These are phyloP conservation scores for Ctenomys sociabilis DNA, from an alignment of 2,113 vertebrate species.

Conservation along the genomic window DNA sequence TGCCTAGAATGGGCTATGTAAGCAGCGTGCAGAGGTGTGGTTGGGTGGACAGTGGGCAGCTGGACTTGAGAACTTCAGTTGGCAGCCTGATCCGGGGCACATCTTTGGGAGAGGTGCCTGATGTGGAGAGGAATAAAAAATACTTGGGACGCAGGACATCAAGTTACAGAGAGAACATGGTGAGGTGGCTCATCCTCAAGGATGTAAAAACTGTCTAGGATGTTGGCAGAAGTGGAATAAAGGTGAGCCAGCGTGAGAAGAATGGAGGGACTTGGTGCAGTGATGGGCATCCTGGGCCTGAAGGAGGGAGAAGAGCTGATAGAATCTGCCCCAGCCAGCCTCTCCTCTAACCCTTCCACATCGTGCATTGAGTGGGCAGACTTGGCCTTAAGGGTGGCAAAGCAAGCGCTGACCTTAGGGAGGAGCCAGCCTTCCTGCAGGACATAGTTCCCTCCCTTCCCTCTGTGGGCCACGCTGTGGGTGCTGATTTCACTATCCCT, in stretches of 20 bases:
- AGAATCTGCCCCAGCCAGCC: background rate
- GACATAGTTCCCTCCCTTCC: background rate
- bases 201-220: background rate
- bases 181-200: background rate
- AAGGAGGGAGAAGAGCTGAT: background rate
- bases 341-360: background rate
- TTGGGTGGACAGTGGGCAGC: background rate
- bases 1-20: background rate
- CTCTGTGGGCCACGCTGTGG: background rate
- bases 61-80: no score
- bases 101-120: background rate
- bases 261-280: background rate
- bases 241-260: background rate
- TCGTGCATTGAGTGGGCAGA: no score
- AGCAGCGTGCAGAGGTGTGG: background rate
- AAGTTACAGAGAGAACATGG: background rate
- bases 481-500: rapidly evolving
- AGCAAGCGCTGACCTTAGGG: background rate
- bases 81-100: background rate
- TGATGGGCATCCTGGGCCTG: no score
- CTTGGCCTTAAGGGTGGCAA: background rate
- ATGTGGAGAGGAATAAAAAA: background rate
- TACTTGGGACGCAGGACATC: background rate
- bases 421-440: background rate
- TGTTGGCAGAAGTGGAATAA: background rate